phyloP scores from a whole-genome alignment of 2,113 vertebrate genomes.

The Otolemur garnettii region DNA sequence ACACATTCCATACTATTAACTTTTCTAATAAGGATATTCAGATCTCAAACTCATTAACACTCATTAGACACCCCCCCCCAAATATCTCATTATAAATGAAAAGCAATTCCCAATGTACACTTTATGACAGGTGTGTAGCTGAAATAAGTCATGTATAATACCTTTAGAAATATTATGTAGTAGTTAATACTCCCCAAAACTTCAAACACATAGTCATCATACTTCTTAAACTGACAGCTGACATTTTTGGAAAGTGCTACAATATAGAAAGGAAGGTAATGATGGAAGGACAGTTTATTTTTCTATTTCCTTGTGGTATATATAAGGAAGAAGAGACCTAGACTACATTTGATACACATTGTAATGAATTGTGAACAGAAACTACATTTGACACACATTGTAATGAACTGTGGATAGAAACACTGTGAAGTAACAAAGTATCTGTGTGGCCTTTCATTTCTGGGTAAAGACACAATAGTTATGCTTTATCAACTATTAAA shows the following conservation, averaged over 20 bases:
- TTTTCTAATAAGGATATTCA: conserved; percentile 71
- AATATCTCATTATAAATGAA: conserved; percentile 68
- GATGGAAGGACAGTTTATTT: background rate
- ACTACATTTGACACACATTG: background rate
- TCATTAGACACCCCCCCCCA: conserved; percentile 61
- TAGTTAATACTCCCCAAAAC: background rate
- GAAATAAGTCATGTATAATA: conserved; percentile 21
- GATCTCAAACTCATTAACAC: conserved; percentile 68
- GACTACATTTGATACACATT: background rate
- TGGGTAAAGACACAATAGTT: background rate
- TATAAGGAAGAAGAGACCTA: background rate
- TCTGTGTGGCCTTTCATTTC: background rate
- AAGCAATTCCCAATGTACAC: conserved; percentile 63
- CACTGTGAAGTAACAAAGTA: background rate
- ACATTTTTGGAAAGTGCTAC: background rate
- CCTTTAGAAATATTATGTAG: conserved; percentile 13
- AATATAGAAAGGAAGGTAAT: conserved; percentile 5
- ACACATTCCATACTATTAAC: conserved; percentile 61
- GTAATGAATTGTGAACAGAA: background rate
- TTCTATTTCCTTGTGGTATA: background rate
- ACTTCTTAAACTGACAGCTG: background rate
- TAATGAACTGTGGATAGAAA: background rate
- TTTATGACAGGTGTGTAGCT: conserved; percentile 23
- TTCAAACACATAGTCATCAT: background rate
- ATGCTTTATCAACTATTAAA: background rate